A percentile compares a stretch with the other conserved stretches of the same genome.
Evolutionary conservation across 2,888 invertebrate genomes (phyloP).

Genomic region (Ormia ochracea): DNA sequence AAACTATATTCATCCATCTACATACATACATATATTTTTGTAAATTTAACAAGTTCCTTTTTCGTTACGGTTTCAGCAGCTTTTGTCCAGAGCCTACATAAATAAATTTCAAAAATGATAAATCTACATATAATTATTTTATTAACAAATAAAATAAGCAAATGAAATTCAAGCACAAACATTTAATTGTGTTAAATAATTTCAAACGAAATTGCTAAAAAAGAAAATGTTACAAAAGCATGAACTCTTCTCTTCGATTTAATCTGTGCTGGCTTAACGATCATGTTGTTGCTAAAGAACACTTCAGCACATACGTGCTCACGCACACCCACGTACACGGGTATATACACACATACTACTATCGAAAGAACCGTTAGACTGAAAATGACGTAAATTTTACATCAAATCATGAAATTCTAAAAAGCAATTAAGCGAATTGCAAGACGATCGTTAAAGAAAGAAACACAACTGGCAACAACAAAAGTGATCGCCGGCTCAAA

Average conservation of each 20-base stretch:
- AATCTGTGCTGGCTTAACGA: constrained; percentile 23
- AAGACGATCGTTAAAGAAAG: neutral
- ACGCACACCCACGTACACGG: no score
- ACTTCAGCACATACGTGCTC: no score
- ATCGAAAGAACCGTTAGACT: constrained; percentile 65
- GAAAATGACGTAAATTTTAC: constrained; percentile 70
- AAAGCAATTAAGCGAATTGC: no score
- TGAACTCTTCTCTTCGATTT: neutral
- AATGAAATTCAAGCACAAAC: neutral
- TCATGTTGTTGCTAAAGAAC: neutral
- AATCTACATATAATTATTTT: no score
- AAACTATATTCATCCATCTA: no score
- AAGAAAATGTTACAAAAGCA: neutral
- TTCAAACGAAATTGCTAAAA: constrained; percentile 17
- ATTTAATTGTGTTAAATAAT: constrained; percentile 12
- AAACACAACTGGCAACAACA: constrained; percentile 57
- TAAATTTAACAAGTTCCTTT: no score
- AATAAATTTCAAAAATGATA: no score
- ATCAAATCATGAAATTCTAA: constrained; percentile 65
- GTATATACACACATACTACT: neutral
- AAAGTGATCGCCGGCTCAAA: constrained; percentile 18
- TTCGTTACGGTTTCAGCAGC: no score
- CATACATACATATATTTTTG: no score
- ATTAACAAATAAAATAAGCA: neutral
- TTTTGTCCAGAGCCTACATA: no score